These are phyloP conservation scores for Bombus confusus DNA, from an alignment of 1,140 invertebrate genomes.

Conservation along the genomic window DNA sequence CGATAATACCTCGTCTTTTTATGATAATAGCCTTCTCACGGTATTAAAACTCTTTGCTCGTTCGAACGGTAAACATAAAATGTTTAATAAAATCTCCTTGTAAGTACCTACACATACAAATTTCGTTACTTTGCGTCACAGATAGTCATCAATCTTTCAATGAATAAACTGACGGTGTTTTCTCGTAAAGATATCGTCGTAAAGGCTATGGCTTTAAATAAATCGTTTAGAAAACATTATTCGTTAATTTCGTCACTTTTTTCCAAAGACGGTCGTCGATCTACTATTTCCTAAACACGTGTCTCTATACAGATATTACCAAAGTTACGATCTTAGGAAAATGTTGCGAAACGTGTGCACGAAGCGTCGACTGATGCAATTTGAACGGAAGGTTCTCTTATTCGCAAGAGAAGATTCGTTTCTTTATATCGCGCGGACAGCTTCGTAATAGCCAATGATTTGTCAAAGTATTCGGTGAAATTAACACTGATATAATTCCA, in stretches of 20 bases:
- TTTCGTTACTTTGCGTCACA: background rate
- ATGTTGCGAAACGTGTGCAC: background rate
- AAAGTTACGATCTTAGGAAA: background rate
- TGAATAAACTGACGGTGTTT: background rate
- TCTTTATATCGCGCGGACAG: background rate
- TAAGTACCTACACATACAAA: no score
- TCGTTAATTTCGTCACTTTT: background rate
- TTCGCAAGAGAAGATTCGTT: background rate
- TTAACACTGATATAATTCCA: background rate
- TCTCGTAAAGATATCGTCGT: background rate
- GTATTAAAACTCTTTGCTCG: slow-evolving; percentile 6
- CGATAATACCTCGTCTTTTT: background rate
- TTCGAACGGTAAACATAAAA: background rate
- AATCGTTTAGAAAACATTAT: background rate
- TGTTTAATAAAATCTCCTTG: background rate
- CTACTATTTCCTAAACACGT: no score
- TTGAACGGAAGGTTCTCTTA: background rate
- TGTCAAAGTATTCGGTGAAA: background rate
- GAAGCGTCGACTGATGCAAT: background rate
- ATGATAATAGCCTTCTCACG: background rate
- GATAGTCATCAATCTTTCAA: background rate
- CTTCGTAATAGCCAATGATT: background rate
- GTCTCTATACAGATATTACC: background rate
- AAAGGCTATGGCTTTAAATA: background rate
- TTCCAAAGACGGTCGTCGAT: background rate